Evolutionary conservation across 2,113 vertebrate species (phyloP), one percentile per base, ranked within the genome.

Genomic region (Gila orcuttii): DNA sequence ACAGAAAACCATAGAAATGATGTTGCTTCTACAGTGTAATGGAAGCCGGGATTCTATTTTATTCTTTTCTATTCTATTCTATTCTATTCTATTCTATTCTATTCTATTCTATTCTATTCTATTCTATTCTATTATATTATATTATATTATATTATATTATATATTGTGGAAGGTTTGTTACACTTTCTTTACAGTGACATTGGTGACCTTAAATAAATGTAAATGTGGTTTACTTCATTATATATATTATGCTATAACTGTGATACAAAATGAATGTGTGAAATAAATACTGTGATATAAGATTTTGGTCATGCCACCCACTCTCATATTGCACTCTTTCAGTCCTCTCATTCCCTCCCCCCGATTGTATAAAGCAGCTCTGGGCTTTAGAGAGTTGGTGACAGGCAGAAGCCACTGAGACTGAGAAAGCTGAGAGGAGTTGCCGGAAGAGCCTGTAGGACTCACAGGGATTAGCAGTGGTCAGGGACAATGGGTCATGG

Each of bases 381-480:
- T 79, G 77, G 33, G 33, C 77, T 39, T 60, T 36, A 42, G 55
- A 59, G 33, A 66, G 39, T n/a, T 81, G 33, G 47, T 64, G 59
- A 39, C 36, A 81, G n/a, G 13, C 79, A 64, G 45, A 69, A 73
- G 47, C 28, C 69, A 71, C 66, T 55, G 21, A 71, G 69, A 66
- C 59, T 31, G 71, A 64, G 36, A 64, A 62, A 68, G 5, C 25
- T 50, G 60, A 50, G 60, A 68, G 60, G 23, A 81, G 57, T 31
- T 45, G 39, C 60, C 25, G 60, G 79, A 82, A 68, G 79, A 66
- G 31, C 45, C n/a, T 21, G 64, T 50, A 66, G 23, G 76, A 77
- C 74, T 77, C 74, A 6, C 0, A 3, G 42, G 71, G 25, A 50
- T 33, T 62, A 68, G 33, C 47, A 31, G 45, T n/a, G n/a, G 45